Base-by-base conservation (phyloP, 2,113 vertebrate genomes). In the Caloenas nicobarica region DNA sequence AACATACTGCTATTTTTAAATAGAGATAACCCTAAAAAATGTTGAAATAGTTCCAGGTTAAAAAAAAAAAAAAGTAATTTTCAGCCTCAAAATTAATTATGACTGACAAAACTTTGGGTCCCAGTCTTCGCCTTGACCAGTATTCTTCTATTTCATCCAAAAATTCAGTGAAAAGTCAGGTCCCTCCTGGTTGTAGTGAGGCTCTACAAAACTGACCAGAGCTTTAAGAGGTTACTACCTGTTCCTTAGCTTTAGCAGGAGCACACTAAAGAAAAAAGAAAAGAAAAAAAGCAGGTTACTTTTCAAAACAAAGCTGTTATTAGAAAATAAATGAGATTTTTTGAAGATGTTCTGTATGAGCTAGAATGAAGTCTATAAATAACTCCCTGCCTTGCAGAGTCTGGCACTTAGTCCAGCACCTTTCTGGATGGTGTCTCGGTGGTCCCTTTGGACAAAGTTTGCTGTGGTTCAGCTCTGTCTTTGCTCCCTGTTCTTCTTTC, bases 51-150 rank as follows among this genome's bases (percentile, higher is more conserved):
- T 19, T 28, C 8, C 21, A 31, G 8, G 5, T 11, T 70, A 53
- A 38, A 34, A 31, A 24, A 38, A 16, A 25, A 36, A 29, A 36
- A 34, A 34, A 34, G 9, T 6, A 50, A 80, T 42, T n/a, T 76
- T 12, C 56, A 54, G 8, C 16, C 9, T 73, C 56, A 65, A 33
- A 64, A 42, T 26, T 56, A 72, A 34, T 56, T 12, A 73, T 23
- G 34, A 22, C 28, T 65, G 21, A 19, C 4, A 86, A 38, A 86
- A 38, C 16, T 33, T 31, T 50, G 10, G 3, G 33, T 65, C 56
- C n/a, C 13, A 76, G 18, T 25, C n/a, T 46, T 5, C 6, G 8
- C 13, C 13, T 7, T 1, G 2, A 29, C 5, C 11, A 51, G 11
- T 22, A 53, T 5, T 72, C 40, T 21, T 48, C 7, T 3, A 11